phyloP scores from a whole-genome alignment of 1,140 invertebrate species.

The Rhagoletis pomonella region DNA sequence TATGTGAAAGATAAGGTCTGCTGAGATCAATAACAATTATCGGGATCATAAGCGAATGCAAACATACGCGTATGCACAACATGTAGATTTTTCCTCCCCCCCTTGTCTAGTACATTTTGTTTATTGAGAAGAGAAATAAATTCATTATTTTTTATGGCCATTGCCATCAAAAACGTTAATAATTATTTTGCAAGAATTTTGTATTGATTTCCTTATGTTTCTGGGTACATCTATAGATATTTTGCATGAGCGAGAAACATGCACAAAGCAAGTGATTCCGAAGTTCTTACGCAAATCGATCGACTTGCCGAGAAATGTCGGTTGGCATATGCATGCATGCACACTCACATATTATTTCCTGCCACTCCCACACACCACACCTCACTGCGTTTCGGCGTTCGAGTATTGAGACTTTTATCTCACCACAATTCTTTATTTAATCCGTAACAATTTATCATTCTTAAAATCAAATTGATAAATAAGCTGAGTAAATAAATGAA shows the following conservation, averaged over 20 bases:
- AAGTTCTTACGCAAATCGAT: slow-evolving; percentile 29
- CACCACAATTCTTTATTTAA: slow-evolving; percentile 27
- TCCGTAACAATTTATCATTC: slow-evolving; percentile 53
- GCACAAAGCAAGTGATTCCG: neutral
- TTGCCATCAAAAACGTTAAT: too few relatives aligned
- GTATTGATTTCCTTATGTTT: neutral
- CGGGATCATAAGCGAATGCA: neutral
- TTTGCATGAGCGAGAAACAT: neutral
- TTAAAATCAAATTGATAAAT: slow-evolving; percentile 52
- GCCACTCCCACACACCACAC: neutral
- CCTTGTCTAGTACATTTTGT: too few relatives aligned
- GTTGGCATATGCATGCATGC: neutral
- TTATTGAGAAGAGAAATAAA: too few relatives aligned
- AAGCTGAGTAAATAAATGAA: slow-evolving; percentile 12
- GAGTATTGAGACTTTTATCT: slow-evolving; percentile 34
- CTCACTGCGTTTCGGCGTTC: neutral
- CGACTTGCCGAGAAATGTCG: neutral
- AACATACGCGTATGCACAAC: neutral
- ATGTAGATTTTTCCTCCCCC: too few relatives aligned
- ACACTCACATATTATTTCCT: neutral
- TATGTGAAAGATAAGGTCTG: neutral
- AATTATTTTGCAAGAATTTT: too few relatives aligned
- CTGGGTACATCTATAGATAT: too few relatives aligned
- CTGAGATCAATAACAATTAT: slow-evolving; percentile 26
- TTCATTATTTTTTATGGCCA: too few relatives aligned